phyloP scores from a whole-genome alignment of 1,140 invertebrate species.

The Cephus cinctus region DNA sequence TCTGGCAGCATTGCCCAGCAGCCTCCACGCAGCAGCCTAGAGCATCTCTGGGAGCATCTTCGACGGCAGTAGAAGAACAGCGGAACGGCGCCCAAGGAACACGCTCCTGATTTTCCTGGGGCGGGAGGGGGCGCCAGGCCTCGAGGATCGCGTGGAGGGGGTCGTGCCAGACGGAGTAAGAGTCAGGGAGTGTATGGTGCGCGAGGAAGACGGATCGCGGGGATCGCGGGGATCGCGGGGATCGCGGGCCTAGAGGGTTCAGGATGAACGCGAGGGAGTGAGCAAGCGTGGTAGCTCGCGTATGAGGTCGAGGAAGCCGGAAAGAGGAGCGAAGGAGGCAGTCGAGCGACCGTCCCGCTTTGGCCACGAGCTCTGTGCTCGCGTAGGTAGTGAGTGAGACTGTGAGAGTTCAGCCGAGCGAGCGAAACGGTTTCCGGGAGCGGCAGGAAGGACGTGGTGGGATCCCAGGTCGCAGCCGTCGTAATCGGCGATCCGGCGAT shows the following conservation, averaged over 20 bases:
- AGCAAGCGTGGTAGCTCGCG: neutral
- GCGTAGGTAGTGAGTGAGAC: slow-evolving; percentile 53
- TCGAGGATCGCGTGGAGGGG: neutral
- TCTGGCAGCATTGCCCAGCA: no score
- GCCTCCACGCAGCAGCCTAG: no score
- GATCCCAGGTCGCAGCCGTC: neutral
- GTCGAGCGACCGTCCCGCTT: slow-evolving; percentile 55
- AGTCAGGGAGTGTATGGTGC: neutral
- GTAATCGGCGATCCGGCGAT: slow-evolving; percentile 7
- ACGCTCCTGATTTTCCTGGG: no score
- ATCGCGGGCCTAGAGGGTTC: no score
- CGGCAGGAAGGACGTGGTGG: slow-evolving; percentile 4
- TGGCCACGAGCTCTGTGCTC: slow-evolving; percentile 53
- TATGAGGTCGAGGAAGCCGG: no score
- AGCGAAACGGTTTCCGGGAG: slow-evolving; percentile 1
- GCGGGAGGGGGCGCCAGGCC: slow-evolving; percentile 7
- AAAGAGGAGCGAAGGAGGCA: slow-evolving; percentile 27
- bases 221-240: slow-evolving; percentile 11
- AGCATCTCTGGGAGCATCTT: no score
- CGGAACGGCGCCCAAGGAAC: no score
- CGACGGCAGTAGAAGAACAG: no score
- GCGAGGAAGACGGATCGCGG: neutral
- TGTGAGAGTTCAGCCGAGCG: slow-evolving; percentile 36
- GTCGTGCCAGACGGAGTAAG: neutral
- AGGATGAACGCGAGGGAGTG: slow-evolving; percentile 34